These are phyloP conservation scores for Lethrus apterus DNA, from an alignment of 1,140 invertebrate genomes.

Conservation along the genomic window DNA sequence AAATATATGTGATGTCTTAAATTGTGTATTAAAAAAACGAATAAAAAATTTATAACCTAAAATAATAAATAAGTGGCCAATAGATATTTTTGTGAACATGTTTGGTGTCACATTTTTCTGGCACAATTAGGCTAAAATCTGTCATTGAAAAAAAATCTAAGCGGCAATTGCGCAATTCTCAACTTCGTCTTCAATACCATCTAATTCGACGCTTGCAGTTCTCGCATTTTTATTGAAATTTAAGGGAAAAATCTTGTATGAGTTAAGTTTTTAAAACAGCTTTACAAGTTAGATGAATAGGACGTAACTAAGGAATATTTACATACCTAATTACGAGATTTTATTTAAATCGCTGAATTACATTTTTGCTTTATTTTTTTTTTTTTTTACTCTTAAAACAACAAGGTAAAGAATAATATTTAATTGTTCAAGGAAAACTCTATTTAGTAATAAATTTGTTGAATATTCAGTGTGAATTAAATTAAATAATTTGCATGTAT, in stretches of 20 bases:
- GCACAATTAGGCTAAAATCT: slow-evolving; percentile 21
- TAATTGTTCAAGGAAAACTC: no score
- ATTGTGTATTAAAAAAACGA: no score
- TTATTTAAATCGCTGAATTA: no score
- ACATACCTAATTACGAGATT: slow-evolving; percentile 21
- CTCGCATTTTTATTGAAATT: slow-evolving; percentile 26
- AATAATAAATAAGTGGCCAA: no score
- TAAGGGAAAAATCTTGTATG: slow-evolving; percentile 26
- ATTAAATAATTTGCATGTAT: no score
- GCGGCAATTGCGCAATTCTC: slow-evolving; percentile 21
- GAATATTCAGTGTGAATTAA: no score
- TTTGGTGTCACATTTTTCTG: slow-evolving; percentile 12
- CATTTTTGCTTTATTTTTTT: no score
- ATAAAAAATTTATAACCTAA: no score
- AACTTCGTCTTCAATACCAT: slow-evolving; percentile 22
- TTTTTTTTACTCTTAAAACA: no score
- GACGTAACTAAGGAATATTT: slow-evolving; percentile 27
- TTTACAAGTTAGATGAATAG: slow-evolving; percentile 26
- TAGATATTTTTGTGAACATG: slow-evolving; percentile 7
- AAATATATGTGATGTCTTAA: no score
- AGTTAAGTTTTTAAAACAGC: slow-evolving; percentile 24
- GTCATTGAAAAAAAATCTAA: slow-evolving; percentile 25
- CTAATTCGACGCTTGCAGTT: slow-evolving; percentile 25
- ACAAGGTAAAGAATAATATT: no score
- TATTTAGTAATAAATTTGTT: no score